Percentiles rank a stretch among this genome's conserved stretches.
Conservation (phyloP, 2,113 vertebrate genomes). For the Crotophaga sulcirostris region DNA sequence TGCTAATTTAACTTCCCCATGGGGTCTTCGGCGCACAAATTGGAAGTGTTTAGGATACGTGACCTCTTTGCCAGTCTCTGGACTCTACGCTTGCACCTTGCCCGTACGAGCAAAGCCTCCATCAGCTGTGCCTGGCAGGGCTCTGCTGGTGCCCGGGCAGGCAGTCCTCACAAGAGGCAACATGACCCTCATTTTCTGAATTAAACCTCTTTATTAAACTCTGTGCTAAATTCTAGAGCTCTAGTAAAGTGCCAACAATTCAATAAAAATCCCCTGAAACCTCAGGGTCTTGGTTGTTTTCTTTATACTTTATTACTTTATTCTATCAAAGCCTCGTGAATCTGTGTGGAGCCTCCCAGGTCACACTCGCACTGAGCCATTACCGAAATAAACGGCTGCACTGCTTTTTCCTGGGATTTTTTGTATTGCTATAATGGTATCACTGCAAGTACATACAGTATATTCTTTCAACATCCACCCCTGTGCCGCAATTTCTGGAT, state of each 20-base stretch:
- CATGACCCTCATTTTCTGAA: not conserved
- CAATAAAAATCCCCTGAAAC: not conserved
- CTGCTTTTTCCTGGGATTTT: not conserved
- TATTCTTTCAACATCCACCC: constrained; percentile 23
- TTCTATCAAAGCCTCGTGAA: not conserved
- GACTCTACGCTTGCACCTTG: rapidly evolving
- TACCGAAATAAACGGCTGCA: not conserved
- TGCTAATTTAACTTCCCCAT: not conserved
- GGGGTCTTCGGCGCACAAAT: not conserved
- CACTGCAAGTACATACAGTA: not conserved
- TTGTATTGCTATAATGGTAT: not conserved
- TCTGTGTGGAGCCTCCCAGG: not conserved
- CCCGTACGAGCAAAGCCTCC: not conserved
- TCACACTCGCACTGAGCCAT: not conserved
- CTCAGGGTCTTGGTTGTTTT: not conserved
- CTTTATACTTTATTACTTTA: not conserved
- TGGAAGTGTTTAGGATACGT: not conserved
- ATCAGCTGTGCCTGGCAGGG: not conserved
- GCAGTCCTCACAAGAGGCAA: not conserved
- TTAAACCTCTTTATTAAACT: not conserved
- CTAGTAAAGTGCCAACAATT: not conserved
- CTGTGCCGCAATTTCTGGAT: constrained; percentile 42
- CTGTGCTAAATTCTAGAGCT: not conserved
- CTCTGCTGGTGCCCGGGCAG: not conserved
- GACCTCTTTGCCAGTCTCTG: constrained; percentile 9